Evolutionary conservation across 1,140 invertebrate species (phyloP), one percentile per base, ranked within the genome.

Genomic region (Bradynema listronoti): DNA sequence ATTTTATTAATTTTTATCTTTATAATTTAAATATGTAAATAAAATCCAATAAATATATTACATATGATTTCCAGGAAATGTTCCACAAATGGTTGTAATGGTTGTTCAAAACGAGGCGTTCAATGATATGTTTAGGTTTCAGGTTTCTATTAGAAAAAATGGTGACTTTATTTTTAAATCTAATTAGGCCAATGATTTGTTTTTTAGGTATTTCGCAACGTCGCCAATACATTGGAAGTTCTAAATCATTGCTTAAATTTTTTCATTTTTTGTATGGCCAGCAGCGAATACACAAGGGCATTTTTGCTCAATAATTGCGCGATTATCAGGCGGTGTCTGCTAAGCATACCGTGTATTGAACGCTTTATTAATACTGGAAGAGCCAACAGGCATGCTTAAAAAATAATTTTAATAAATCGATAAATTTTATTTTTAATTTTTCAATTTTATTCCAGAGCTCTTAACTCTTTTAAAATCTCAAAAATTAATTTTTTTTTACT

Each of bases 161-260:
- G 16, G n/a, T 68, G 11, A 19, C 1, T 6, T 14, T 4, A 43
- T 9, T 1, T 19, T 51, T 11, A 9, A 2, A 14, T 4, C 1
- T 2, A 32, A 56, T 14, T 65, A 16, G 11, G 60, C 53, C 9
- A 1, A 2, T n/a, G n/a, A n/a, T n/a, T n/a, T 33, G 39, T 49
- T 4, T 46, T 68, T 50, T 49, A 75, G 72, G 53, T 75, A 2
- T 77, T 70, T 50, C 71, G 72, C 9, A 66, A 77, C 42, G 45
- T 75, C 16, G 75, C 71, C 30, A 75, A 75, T 57, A 66, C 64
- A 24, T 32, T 72, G 7, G 72, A 75, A 60, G 75, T 75, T 9
- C 24, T 75, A n/a, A 75, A 77, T 45, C 73, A 77, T 59, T 74
- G 73, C 56, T 45, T 77, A 25, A 75, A 75, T 52, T 75, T 75